Base-by-base conservation (phyloP, 1,140 invertebrate species). In the Euschistus heros region DNA sequence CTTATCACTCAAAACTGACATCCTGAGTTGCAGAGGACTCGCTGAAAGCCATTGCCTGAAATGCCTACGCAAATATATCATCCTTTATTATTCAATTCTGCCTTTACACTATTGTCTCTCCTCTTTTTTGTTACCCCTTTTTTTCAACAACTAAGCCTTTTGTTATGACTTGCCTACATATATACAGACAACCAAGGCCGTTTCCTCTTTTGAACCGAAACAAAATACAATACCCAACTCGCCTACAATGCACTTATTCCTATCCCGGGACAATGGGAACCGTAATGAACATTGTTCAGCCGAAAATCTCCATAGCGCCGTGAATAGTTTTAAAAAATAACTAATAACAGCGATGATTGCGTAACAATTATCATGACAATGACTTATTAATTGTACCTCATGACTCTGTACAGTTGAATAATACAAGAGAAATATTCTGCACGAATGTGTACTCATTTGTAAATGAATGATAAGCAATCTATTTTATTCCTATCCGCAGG, bases 211-310 rank as follows among this genome's bases (percentile, higher is more conserved):
- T 50, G 47, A 50, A 50, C n/a, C 10, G 47, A 37, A 37, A 37
- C 33, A 37, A 37, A 37, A 37, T 37, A 37, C 47, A 50, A 22
- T 20, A 50, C 47, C 47, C 47, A 2, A 10, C 33, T 37, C 33
- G 33, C 33, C 33, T 24, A 57, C 54, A 57, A 57, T 57, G 54
- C 54, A 57, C 54, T 57, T 57, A 57, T 57, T 57, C 54, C 18
- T 24, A 20, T 27, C 2, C 24, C 54, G 15, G 33, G 20, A 57
- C 54, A 57, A 57, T 57, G 24, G 54, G 20, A 57, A 57, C 54
- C 14, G 54, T 57, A 57, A 57, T 57, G 54, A 57, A 57, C 54
- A 57, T 57, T 57, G 54, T 57, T 24, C 54, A 27, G 18, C 22
- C 47, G 33, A 37, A 50, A 50, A 50, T 50, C 47, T 50, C 47